Evolutionary conservation across 2,888 invertebrate genomes (phyloP).

Genomic region (Brachynemurus nebulosus): DNA sequence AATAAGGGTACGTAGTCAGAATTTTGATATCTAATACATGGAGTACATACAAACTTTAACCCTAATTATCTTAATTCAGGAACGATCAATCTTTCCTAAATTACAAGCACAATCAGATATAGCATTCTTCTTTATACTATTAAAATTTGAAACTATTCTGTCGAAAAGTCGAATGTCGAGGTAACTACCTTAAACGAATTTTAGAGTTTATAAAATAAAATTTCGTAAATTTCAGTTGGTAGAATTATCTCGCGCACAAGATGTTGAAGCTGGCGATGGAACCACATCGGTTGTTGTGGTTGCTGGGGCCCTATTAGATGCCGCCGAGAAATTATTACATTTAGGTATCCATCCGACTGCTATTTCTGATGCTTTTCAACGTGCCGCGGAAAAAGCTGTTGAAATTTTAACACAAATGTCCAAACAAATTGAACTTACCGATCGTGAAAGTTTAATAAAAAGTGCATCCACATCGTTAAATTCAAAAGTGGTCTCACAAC

Average conservation of each 20-base stretch:
- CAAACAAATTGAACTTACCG: slow-evolving; percentile 68
- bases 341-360: slow-evolving; percentile 96
- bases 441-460: slow-evolving; percentile 77
- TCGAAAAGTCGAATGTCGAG: too few species aligned
- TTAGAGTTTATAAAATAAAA: too few species aligned
- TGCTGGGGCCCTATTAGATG: slow-evolving; percentile 90
- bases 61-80: too few species aligned
- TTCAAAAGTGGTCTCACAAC: slow-evolving; percentile 98
- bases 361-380: slow-evolving; percentile 94
- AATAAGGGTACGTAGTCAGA: too few species aligned
- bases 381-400: slow-evolving; percentile 61
- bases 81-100: too few species aligned
- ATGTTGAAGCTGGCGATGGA: slow-evolving; percentile 98
- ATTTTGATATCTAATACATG: too few species aligned
- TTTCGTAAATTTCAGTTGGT: slow-evolving; percentile 71
- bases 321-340: slow-evolving; percentile 78
- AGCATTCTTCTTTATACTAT: too few species aligned
- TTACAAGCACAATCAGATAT: too few species aligned
- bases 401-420: slow-evolving; percentile 74
- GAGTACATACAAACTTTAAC: too few species aligned
- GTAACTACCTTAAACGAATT: too few species aligned
- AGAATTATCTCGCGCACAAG: slow-evolving; percentile 95
- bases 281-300: slow-evolving; percentile 97
- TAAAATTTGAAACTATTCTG: too few species aligned
- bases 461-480: slow-evolving; percentile 96